Evolutionary conservation across 1,140 invertebrate genomes (phyloP), one percentile per base, ranked within the genome.

Genomic region (Caenorhabditis briggsae): DNA sequence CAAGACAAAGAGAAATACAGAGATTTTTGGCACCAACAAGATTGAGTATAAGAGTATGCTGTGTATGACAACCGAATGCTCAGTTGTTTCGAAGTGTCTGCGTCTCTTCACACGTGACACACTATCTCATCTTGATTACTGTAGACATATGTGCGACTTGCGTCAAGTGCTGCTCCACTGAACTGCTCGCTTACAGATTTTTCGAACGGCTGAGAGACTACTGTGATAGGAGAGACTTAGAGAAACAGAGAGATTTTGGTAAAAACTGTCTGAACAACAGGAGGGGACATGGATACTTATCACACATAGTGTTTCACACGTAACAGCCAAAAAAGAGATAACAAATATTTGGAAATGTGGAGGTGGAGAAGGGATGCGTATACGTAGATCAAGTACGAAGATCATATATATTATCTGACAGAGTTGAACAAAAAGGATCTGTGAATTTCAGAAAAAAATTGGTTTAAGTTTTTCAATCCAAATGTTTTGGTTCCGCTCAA

Each of bases 221-320:
- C 6, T 2, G n/a, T 2, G n/a, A 46, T 9, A n/a, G n/a, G 33
- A 48, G 41, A 70, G 65, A 48, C 41, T 2, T 14, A 46, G 33
- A 46, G 33, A 70, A 11, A 46, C 20, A 33, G 23, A 65, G 61
- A 33, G 25, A 70, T n/a, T n/a, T 20, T n/a, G 11, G 16, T 2
- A 20, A 65, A 59, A 65, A 65, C 25, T 33, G 61, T 3, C 6
- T 14, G 61, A 65, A 65, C 61, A 65, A 65, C 65, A 70, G 8
- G 65, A 46, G 16, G 23, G 20, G 70, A 78, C 46, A 78, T 78
- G 46, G 70, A 78, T 78, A 78, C 70, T 78, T 78, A 78, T 78
- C 70, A 78, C 46, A 33, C 33, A 33, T 33, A 33, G 33, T n/a
- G 59, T 18, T 78, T 78, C 70, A 78, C 46, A 78, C 70, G 70